Evolutionary conservation across 2,113 vertebrate species (phyloP), one percentile per base, ranked within the genome.

Genomic region (Chamaea fasciata): DNA sequence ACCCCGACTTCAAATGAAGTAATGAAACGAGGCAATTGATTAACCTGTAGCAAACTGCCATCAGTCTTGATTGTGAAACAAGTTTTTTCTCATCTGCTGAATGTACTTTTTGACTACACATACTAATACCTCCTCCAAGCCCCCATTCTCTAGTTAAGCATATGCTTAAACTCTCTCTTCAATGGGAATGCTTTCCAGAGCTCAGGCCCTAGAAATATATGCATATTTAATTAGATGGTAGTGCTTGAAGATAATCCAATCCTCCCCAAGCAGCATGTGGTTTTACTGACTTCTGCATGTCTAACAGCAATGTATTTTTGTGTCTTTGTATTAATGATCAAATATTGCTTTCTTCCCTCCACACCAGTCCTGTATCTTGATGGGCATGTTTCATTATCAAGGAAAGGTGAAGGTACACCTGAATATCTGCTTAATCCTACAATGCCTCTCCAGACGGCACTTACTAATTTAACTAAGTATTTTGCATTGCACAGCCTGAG

Each of bases 181-280:
- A 92, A 89, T 46, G 75, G n/a, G 56, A 94, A 96, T 73, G 47
- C 41, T 94, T 92, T 94, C 83, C 77, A 87, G 81, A 89, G 70
- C 83, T 96, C 73, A 75, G 83, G 44, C 68, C 93, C 60, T 89
- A 81, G 88, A 95, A 96, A 94, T 96, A 92, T 95, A 90, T 95
- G 62, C 84, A 90, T 95, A 94, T 90, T 95, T 96, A 95, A 94
- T 96, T 92, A 90, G 79, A 81, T 57, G n/a, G 56, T 68, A 96
- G 90, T 91, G 79, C 90, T 93, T 92, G 92, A 96, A 96, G 90
- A 96, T 87, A 96, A 94, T 90, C 90, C 93, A 93, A 33, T 93
- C 85, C 80, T 96, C 88, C 92, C 85, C 60, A 96, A 95, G 84
- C 76, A 92, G 69, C 69, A 71, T 90, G 85, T 78, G 85, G 65